Percentiles rank a stretch among this genome's conserved stretches.
phyloP scores from a whole-genome alignment of 1,140 invertebrate species.

The Sitobion miscanthi region DNA sequence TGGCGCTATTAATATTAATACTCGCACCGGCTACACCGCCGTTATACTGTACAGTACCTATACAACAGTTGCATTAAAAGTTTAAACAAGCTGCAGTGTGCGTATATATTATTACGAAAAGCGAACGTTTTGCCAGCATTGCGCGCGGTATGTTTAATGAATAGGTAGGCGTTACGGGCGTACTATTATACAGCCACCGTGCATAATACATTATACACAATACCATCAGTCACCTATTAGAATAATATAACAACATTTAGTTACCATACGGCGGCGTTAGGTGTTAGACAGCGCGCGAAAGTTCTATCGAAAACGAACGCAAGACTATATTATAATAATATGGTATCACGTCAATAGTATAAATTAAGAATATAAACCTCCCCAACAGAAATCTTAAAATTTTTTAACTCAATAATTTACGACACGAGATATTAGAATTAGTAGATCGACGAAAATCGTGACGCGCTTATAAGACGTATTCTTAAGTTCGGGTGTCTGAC shows the following conservation, averaged over 20 bases:
- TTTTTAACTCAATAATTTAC: too few relatives aligned
- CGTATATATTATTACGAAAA: not conserved
- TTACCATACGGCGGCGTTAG: not conserved
- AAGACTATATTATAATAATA: not conserved
- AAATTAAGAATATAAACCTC: too few relatives aligned
- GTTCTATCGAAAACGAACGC: not conserved
- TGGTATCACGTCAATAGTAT: not conserved
- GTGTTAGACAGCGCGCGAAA: not conserved
- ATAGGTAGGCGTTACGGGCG: not conserved
- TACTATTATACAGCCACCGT: not conserved
- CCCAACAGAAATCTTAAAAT: too few relatives aligned
- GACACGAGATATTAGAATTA: not conserved
- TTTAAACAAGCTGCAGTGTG: constrained; percentile 5
- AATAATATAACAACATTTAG: not conserved
- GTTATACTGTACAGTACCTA: not conserved
- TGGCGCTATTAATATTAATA: constrained; percentile 49
- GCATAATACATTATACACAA: not conserved
- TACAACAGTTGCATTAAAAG: constrained; percentile 19
- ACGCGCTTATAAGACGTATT: not conserved
- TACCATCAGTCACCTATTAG: not conserved
- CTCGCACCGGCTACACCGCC: not conserved
- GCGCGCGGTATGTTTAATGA: not conserved
- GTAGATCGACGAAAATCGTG: not conserved
- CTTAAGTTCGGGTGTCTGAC: not conserved
- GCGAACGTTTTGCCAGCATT: not conserved